Conservation (phyloP, 1,140 invertebrate species). For the Trypoxylus dichotomus region DNA sequence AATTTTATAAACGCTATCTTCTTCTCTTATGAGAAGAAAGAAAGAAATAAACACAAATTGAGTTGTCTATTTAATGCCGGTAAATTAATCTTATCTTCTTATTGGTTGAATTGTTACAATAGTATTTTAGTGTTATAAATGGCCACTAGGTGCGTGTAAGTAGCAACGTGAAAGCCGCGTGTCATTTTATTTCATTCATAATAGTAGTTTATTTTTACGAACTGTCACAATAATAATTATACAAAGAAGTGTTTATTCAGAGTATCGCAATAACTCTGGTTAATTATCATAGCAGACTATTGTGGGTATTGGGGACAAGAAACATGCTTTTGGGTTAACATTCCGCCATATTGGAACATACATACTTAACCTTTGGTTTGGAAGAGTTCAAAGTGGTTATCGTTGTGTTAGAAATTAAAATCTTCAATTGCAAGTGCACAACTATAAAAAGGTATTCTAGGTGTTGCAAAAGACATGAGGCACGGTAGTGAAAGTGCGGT, state of each 20-base stretch:
- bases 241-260: conserved; percentile 12
- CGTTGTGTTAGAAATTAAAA: conserved; percentile 40
- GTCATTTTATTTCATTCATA: conserved; percentile 51
- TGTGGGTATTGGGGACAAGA: conserved; percentile 33
- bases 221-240: conserved; percentile 20
- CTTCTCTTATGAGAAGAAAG: not conserved
- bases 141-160: conserved; percentile 46
- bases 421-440: conserved; percentile 35
- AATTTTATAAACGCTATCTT: not conserved
- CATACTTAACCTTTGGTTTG: conserved; percentile 53
- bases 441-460: conserved; percentile 22
- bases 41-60: conserved; percentile 16
- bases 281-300: not conserved
- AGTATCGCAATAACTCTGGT: conserved; percentile 15
- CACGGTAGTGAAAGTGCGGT: conserved; percentile 39
- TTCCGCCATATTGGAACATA: conserved; percentile 53
- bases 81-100: not conserved
- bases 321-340: conserved; percentile 53
- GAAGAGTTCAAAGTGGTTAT: conserved; percentile 44
- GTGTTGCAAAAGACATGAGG: conserved; percentile 32
- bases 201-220: conserved; percentile 41
- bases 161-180: conserved; percentile 55
- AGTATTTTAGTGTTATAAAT: conserved; percentile 34
- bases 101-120: not conserved
- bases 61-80: not conserved